A percentile compares a stretch with the other conserved stretches of the same genome.
Evolutionary conservation across 2,888 invertebrate genomes (phyloP).

Genomic region (Acleris cristana): DNA sequence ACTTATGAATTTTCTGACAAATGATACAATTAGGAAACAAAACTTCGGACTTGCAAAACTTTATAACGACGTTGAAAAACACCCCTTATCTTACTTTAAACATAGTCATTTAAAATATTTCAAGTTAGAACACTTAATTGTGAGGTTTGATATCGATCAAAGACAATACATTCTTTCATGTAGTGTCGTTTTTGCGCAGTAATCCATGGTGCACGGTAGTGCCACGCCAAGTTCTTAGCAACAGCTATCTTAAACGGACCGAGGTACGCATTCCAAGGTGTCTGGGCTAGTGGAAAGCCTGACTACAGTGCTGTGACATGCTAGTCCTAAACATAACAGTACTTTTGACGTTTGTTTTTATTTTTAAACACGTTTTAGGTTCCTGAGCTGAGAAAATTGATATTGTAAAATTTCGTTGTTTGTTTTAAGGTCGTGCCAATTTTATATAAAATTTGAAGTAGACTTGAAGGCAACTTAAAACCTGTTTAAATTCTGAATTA

Average conservation of each 20-base stretch:
- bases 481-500: constrained; percentile 13
- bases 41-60: background rate
- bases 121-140: background rate
- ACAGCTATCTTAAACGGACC: constrained; percentile 32
- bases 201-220: constrained; percentile 11
- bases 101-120: background rate
- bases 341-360: background rate
- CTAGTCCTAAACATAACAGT: constrained; percentile 35
- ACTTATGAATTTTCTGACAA: too few species aligned
- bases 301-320: constrained; percentile 41
- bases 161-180: too few species aligned
- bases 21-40: too few species aligned
- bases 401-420: too few species aligned
- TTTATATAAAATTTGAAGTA: too few species aligned
- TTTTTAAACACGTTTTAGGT: constrained; percentile 14
- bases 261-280: constrained; percentile 37
- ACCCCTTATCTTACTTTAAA: background rate
- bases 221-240: constrained; percentile 19
- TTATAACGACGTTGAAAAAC: background rate
- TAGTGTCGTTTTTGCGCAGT: background rate
- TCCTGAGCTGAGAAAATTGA: background rate
- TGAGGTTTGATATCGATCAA: too few species aligned
- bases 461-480: background rate
- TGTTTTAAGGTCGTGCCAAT: too few species aligned
- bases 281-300: constrained; percentile 39